These are phyloP conservation scores for Numenius phaeopus DNA, from an alignment of 2,797 vertebrate species.

Conservation along the genomic window DNA sequence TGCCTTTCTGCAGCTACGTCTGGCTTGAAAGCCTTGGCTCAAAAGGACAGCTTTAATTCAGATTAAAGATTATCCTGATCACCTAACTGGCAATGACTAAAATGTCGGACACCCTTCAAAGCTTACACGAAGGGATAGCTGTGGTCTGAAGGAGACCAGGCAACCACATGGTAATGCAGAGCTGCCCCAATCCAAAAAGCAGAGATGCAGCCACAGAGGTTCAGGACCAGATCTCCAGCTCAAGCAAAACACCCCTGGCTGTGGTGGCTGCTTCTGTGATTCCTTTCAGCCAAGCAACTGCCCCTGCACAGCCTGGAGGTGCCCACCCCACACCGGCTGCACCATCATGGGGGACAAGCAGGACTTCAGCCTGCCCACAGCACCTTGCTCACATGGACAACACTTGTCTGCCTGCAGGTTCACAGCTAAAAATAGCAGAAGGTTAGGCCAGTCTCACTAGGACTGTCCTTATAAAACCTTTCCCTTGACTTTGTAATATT, in stretches of 20 bases:
- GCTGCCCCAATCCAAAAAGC: not conserved
- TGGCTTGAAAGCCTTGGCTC: not conserved
- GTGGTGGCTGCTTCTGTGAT: rapidly evolving
- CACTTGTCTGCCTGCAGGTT: not conserved
- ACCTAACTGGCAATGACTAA: not conserved
- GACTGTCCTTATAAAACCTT: not conserved
- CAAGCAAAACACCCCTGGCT: not conserved
- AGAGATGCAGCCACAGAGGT: not conserved
- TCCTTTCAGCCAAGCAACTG: not conserved
- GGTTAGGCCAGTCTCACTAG: not conserved
- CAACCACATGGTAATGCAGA: not conserved
- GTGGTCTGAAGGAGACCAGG: not conserved
- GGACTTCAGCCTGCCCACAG: not conserved
- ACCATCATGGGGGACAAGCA: not conserved
- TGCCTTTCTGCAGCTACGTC: not conserved
- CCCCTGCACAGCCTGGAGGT: not conserved
- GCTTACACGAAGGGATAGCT: not conserved
- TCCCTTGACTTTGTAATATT: not conserved
- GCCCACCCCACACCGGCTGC: not conserved
- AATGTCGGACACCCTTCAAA: not conserved
- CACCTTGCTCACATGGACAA: not conserved
- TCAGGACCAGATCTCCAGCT: not conserved
- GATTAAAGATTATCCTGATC: not conserved
- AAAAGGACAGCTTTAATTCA: not conserved
- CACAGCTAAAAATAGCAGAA: not conserved